Conservation (phyloP, 2,888 invertebrate genomes). For the Operophtera brumata region DNA sequence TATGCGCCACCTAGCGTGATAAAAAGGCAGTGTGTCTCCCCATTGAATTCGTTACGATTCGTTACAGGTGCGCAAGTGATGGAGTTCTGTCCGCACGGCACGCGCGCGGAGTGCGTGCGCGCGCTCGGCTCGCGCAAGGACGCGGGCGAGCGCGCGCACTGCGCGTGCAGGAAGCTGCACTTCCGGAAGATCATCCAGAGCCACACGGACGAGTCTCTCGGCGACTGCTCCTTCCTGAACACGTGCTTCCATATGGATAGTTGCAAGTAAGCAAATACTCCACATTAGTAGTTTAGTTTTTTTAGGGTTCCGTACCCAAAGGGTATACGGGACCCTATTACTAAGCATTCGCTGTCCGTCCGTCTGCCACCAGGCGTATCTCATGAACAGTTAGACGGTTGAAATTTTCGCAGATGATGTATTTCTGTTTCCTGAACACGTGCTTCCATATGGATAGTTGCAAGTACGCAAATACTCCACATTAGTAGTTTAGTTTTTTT, state of each 20-base stretch:
- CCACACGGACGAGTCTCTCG: slow-evolving; percentile 96
- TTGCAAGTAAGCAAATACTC: slow-evolving; percentile 87
- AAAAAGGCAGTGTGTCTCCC: no score
- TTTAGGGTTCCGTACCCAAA: no score
- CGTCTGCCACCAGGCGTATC: no score
- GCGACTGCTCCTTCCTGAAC: slow-evolving; percentile 98
- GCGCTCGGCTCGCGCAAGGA: slow-evolving; percentile 42
- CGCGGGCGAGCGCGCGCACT: slow-evolving; percentile 31
- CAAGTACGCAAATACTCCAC: slow-evolving; percentile 84
- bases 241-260: slow-evolving; percentile 99
- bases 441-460: slow-evolving; percentile 99
- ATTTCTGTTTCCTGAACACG: slow-evolving; percentile 98
- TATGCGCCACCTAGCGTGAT: no score
- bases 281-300: no score
- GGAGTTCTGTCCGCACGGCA: slow-evolving; percentile 98
- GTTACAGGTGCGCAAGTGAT: slow-evolving; percentile 87
- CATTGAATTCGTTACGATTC: no score
- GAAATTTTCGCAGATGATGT: no score
- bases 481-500: no score
- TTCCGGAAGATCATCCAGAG: slow-evolving; percentile 97
- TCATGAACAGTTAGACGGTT: no score
- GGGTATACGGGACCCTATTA: no score
- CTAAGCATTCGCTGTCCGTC: no score
- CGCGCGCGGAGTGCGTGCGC: slow-evolving; percentile 91
- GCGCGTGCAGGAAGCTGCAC: slow-evolving; percentile 91